Base-by-base conservation (phyloP, 2,888 invertebrate species). In the Ormyrus rosae region DNA sequence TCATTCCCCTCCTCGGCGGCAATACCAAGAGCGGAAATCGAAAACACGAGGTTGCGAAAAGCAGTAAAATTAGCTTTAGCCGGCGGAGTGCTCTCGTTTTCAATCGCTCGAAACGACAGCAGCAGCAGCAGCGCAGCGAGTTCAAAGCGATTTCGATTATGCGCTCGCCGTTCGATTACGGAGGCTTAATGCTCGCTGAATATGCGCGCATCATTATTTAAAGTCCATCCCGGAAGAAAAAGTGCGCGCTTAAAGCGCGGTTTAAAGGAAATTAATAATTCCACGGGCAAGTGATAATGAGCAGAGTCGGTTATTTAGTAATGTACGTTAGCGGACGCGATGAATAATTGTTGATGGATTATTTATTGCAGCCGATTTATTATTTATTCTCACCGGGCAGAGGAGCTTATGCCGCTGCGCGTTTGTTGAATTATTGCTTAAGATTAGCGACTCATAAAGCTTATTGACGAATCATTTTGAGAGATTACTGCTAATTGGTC, bases 211-310 rank as follows among this genome's bases (percentile, higher is more conserved):
- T 68, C 65, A 61, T 78, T 67, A 78, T 78, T 67, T 78, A 72
- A 73, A 72, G 65, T 53, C 8, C 51, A 19, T 0, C 48, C 1
- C 3, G 7, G 53, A 45, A 61, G 61, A 56, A 34, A 19, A 48
- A 0, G 56, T 8, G n/a, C 1, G 11, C 6, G 64, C 56, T 64
- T 60, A 56, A 34, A 46, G 60, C 55, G 11, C 8, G 58, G 71
- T 60, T 75, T 75, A 65, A 71, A 75, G 64, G 67, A 80, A 65
- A 80, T 80, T 75, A 80, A 75, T 76, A 75, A 80, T 80, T 74
- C 75, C 11, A 34, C n/a, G 7, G 53, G 50, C 45, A 64, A 68
- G 73, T 64, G 69, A 74, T 79, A 69, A 73, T 69, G 55, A 69
- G 69, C 73, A 63, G 51, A 74, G 56, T 74, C 63, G 11, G 69